These are phyloP conservation scores for Lepus americanus DNA, from an alignment of 2,113 vertebrate species.

Conservation along the genomic window DNA sequence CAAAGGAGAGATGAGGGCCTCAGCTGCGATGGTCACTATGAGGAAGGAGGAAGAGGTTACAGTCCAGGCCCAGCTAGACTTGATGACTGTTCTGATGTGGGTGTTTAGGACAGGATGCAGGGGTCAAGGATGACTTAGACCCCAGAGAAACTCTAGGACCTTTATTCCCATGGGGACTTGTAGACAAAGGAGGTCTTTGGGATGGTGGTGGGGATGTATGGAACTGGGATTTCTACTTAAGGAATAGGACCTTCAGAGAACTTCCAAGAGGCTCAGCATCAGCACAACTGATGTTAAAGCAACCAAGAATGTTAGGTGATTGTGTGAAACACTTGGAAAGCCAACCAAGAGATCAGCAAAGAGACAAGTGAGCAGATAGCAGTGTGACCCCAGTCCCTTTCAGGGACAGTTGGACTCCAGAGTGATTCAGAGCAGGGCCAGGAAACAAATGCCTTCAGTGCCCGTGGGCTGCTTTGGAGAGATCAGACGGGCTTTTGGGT, in stretches of 20 bases:
- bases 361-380: not conserved
- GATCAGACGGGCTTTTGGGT: not conserved
- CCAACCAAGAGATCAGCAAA: not conserved
- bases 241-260: not conserved
- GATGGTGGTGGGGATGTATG: accelerated
- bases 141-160: not conserved
- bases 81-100: not conserved
- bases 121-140: not conserved
- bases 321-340: not conserved
- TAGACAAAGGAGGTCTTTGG: not conserved
- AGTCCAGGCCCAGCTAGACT: not conserved
- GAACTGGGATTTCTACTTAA: not conserved
- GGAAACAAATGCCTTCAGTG: not conserved
- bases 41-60: not conserved
- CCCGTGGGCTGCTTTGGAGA: constrained; percentile 1
- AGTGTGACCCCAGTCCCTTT: not conserved
- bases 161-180: not conserved
- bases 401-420: not conserved
- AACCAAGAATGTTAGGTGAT: not conserved
- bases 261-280: not conserved
- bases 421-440: not conserved
- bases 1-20: not conserved
- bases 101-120: no score
- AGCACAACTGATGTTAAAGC: not conserved
- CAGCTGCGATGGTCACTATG: not conserved